Evolutionary conservation across 2,113 vertebrate species (phyloP).

Genomic region (Vulpes vulpes): DNA sequence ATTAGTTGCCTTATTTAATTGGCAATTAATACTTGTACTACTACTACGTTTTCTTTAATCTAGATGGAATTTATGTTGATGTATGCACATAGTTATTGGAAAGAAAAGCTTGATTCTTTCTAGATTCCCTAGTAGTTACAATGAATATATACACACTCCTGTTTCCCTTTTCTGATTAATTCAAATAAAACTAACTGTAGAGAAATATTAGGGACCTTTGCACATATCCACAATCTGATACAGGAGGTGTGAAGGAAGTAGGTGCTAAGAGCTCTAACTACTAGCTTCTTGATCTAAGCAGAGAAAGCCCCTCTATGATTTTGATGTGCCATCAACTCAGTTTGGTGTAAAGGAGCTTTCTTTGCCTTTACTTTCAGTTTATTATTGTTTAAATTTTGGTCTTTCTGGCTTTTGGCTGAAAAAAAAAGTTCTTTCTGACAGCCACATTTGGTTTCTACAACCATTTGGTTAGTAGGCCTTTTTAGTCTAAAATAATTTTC

Average conservation of each 20-base stretch:
- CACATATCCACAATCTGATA: rapidly evolving
- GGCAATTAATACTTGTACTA: background rate
- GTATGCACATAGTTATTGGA: background rate
- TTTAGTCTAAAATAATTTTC: background rate
- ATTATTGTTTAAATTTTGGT: background rate
- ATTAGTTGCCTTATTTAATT: background rate
- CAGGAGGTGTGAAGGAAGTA: background rate
- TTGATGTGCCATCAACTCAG: no score
- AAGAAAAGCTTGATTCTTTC: background rate
- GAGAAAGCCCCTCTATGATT: background rate
- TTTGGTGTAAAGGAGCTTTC: background rate
- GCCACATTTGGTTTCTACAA: background rate
- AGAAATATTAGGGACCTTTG: background rate
- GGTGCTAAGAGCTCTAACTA: background rate
- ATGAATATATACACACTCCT: background rate
- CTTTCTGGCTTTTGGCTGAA: background rate
- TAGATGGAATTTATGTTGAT: background rate
- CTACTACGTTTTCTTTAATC: background rate
- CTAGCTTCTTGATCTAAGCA: background rate
- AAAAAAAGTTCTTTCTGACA: background rate
- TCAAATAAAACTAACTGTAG: background rate
- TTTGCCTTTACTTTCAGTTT: background rate
- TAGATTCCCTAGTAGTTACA: background rate
- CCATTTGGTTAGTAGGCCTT: background rate
- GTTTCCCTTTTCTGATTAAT: background rate